Conservation (phyloP, 2,113 vertebrate species). For the Chrysemys picta region DNA sequence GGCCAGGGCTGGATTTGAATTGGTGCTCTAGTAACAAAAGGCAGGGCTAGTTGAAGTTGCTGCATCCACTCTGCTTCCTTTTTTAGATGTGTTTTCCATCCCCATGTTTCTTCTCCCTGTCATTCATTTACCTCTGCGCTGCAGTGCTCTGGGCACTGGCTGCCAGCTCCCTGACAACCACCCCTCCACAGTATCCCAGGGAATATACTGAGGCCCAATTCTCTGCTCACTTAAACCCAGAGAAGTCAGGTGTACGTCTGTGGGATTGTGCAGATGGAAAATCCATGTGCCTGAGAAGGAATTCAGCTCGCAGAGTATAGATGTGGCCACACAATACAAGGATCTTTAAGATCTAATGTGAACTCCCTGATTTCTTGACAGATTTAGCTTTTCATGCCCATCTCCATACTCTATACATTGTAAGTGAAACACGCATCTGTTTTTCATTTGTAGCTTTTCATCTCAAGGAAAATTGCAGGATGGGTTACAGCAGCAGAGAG, state of each 20-base stretch:
- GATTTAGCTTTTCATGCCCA: constrained; percentile 41
- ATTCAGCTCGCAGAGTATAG: not conserved
- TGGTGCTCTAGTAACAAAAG: not conserved
- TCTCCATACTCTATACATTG: constrained; percentile 59
- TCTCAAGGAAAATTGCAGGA: constrained; percentile 65
- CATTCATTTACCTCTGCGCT: not conserved
- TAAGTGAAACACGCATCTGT: constrained; percentile 34
- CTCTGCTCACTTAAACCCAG: not conserved
- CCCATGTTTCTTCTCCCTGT: not conserved
- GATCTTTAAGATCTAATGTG: constrained; percentile 19
- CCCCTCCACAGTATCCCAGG: constrained; percentile 7
- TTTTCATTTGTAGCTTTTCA: constrained; percentile 68
- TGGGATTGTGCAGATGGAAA: not conserved
- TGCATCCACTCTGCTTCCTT: not conserved
- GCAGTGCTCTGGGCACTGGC: not conserved
- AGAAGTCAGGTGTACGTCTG: not conserved
- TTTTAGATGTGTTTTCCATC: accelerated
- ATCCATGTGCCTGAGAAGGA: not conserved
- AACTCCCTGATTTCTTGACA: constrained; percentile 46
- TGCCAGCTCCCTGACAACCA: not conserved
- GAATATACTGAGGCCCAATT: constrained; percentile 43
- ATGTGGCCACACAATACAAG: not conserved
- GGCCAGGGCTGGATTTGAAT: not conserved
- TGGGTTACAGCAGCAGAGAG: constrained; percentile 30
- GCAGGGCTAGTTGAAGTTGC: not conserved